Base-by-base conservation (phyloP, 2,113 vertebrate genomes). In the Pachyramphus minor region DNA sequence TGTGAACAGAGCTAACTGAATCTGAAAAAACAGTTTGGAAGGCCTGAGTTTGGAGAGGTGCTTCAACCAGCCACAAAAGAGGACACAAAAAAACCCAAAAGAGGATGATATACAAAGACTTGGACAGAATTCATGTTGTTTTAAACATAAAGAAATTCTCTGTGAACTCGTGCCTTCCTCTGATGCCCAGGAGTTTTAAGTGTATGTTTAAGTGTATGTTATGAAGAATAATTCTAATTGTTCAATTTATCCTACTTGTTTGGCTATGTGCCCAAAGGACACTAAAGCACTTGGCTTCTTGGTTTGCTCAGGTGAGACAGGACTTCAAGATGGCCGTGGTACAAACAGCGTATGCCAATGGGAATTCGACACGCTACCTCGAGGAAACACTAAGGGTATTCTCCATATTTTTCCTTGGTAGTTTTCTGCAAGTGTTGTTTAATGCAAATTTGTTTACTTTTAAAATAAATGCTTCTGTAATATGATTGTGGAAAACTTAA, bases 331-430 rank as follows among this genome's bases (percentile, higher is more conserved):
- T 99, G 56, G 99, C 98, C 23, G 99, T 99, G 87, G 97, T 99
- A 52, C 99, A 99, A 96, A 99, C 99, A 9, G 99, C 99, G 0
- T 99, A 99, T 47, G 99, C 99, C 89, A 99, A 99, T 28, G 99
- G 99, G 13, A 99, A 98, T 89, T 99, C 99, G 4, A 99, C 99
- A 24, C 94, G 83, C 37, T 99, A 99, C 96, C 97, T 99, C 59
- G 97, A 99, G 96, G 97, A 99, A 75, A 98, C 97, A 21, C 98
- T 99, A 98, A 99, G 99, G 98, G 99, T 99, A 98, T 31, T 64
- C 16, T 59, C 13, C 5, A 0, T 39, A 17, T 28, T 37, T 84
- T 73, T 72, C 30, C 24, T 50, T 35, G 39, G 55, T 78, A 84
- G 14, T 77, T 45, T 42, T 37, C 62, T 58, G 55, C 9, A 41